Percentiles rank a stretch among this genome's conserved stretches.
These are phyloP conservation scores for Meriones unguiculatus DNA, from an alignment of 2,113 vertebrate genomes.

Conservation along the genomic window DNA sequence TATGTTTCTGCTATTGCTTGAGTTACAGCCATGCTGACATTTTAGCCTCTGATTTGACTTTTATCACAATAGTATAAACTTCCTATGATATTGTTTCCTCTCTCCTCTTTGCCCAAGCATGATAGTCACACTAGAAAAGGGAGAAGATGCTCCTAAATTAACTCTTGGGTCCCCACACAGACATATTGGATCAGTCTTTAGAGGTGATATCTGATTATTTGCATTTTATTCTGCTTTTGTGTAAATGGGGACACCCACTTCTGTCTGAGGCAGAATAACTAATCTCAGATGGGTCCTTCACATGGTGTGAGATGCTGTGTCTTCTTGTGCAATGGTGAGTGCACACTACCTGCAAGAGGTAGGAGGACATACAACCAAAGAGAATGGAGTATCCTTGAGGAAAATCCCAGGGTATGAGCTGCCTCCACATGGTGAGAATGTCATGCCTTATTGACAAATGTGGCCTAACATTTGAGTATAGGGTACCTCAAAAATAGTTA, in stretches of 20 bases:
- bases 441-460: not conserved
- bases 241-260: not conserved
- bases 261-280: not conserved
- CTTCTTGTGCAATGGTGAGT: not conserved
- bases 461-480: not conserved
- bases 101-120: not conserved
- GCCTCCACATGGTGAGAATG: not conserved
- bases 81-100: not conserved
- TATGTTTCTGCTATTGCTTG: slow-evolving; percentile 33
- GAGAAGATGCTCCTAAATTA: not conserved
- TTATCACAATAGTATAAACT: slow-evolving; percentile 53
- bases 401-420: not conserved
- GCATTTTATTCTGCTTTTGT: not conserved
- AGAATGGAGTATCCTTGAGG: not conserved
- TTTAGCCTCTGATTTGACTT: slow-evolving; percentile 56
- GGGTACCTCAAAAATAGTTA: not conserved
- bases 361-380: too few relatives aligned
- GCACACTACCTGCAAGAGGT: not conserved
- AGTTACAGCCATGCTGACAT: slow-evolving; percentile 47
- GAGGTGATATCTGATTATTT: not conserved
- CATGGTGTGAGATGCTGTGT: not conserved
- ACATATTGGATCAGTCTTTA: slow-evolving; percentile 3
- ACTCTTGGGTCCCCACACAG: not conserved
- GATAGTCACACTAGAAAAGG: not conserved
- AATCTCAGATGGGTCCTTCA: not conserved